phyloP scores from a whole-genome alignment of 2,113 vertebrate species.

The Cichladusa arquata region DNA sequence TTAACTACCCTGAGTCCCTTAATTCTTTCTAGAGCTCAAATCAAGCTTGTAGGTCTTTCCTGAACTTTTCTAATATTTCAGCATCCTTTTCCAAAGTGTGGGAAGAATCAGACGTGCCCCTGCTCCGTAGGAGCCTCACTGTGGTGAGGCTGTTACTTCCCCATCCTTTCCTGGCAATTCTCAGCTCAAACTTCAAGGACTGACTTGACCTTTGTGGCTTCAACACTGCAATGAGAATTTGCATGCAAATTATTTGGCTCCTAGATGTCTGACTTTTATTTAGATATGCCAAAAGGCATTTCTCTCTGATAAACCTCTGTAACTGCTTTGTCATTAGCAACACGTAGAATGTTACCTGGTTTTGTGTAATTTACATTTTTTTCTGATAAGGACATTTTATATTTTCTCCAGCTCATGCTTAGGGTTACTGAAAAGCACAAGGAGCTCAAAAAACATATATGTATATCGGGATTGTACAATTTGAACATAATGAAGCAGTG shows the following conservation, averaged over 20 bases:
- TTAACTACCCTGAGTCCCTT: conserved; percentile 17
- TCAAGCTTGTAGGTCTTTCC: not conserved
- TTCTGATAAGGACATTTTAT: not conserved
- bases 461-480: not conserved
- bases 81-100: not conserved
- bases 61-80: not conserved
- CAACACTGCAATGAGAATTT: not conserved
- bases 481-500: not conserved
- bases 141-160: fast-evolving
- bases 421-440: not conserved
- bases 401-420: not conserved
- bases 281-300: not conserved
- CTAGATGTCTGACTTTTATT: not conserved
- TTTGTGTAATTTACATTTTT: not conserved
- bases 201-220: not conserved
- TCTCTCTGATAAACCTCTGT: not conserved
- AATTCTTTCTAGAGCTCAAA: conserved; percentile 25
- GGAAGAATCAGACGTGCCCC: not conserved
- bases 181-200: not conserved
- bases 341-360: not conserved
- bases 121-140: fast-evolving
- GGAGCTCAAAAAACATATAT: not conserved
- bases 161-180: not conserved
- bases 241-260: not conserved
- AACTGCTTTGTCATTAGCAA: not conserved